Base-by-base conservation (phyloP, 1,140 invertebrate species). In the Calliphora vicina region DNA sequence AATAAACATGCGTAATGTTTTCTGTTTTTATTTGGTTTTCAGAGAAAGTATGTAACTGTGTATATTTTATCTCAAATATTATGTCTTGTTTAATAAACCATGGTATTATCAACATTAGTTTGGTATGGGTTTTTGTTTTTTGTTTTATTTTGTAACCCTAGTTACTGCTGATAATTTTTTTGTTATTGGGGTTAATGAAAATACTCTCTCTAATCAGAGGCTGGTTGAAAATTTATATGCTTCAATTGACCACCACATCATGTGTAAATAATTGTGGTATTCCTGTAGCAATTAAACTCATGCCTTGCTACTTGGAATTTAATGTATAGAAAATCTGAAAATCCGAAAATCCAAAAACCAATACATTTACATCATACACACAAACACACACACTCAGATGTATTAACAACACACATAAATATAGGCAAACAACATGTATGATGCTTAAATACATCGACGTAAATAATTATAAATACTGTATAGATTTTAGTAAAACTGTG, bases 161-260 rank as follows among this genome's bases (percentile, higher is more conserved):
- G 50, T 57, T 57, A 57, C 5, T 57, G 13, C 13, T 57, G 10
- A 13, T 57, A 57, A 13, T 57, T 15, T 57, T 35, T 35, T 35
- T 35, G 29, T 35, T n/a, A n/a, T n/a, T n/a, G n/a, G 42, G 12
- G 50, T 67, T 67, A 67, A 67, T 23, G 61, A 67, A 67, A 67
- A 23, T 57, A 3, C n/a, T 67, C 20, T 67, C 61, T 67, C 61
- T 67, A 67, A 67, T 67, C 61, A 67, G n/a, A 23, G 20, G 15
- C 12, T 3, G 45, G 45, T 50, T 35, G 2, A 50, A 50, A 50
- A 50, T 50, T 12, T 13, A 50, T 50, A 50, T 20, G 61, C 61
- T 67, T 67, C 61, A 67, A 23, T 67, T 67, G 61, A 67, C 61
- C 61, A 67, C 61, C 61, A 23, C 61, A 67, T 67, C 61, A 67